Percentiles rank a stretch among this genome's conserved stretches.
phyloP scores from a whole-genome alignment of 2,888 invertebrate species.

The Drosophila rubida region DNA sequence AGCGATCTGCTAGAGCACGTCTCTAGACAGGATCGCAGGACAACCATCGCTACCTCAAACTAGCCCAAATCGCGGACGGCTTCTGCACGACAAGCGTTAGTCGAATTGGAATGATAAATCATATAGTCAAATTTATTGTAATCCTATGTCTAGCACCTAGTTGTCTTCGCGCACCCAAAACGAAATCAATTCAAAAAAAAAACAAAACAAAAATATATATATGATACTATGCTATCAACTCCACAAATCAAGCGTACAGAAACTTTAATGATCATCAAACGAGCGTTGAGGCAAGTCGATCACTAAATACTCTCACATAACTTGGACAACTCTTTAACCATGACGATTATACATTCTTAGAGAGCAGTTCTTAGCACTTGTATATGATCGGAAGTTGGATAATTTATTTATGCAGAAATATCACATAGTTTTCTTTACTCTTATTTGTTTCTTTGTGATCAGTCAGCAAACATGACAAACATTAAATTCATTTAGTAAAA shows the following conservation, averaged over 20 bases:
- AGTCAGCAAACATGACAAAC: no score
- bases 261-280: constrained; percentile 13
- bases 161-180: constrained; percentile 58
- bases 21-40: constrained; percentile 1
- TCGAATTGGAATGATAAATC: constrained; percentile 44
- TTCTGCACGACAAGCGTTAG: constrained; percentile 31
- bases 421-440: no score
- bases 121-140: constrained; percentile 33
- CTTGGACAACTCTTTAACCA: not conserved
- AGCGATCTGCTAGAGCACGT: no score
- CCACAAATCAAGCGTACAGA: constrained; percentile 16
- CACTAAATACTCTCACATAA: not conserved
- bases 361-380: no score
- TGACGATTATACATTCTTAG: no score
- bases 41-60: constrained; percentile 84
- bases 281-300: not conserved
- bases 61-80: constrained; percentile 65
- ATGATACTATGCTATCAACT: constrained; percentile 19
- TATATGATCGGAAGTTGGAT: no score
- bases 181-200: not conserved
- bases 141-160: constrained; percentile 56
- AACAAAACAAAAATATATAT: constrained; percentile 5
- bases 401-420: no score
- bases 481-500: no score
- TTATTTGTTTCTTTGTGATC: no score